Evolutionary conservation across 2,797 vertebrate species (phyloP).

Genomic region (Bovichtus variegatus): DNA sequence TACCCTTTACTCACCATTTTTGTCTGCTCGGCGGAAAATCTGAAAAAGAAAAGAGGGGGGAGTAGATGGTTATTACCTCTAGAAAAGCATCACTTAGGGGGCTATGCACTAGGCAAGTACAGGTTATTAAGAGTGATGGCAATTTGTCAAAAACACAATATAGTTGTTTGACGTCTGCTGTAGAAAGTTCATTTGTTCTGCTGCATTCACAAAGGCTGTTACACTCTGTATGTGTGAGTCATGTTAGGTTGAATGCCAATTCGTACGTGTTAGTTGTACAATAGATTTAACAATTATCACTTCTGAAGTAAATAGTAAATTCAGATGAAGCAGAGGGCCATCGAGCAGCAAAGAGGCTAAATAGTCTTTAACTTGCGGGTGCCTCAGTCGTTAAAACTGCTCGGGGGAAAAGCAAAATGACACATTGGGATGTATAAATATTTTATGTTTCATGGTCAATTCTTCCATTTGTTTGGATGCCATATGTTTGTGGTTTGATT

Average conservation of each 20-base stretch:
- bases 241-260: constrained; percentile 14
- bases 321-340: neutral
- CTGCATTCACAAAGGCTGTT: constrained; percentile 5
- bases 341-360: neutral
- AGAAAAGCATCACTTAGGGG: constrained; percentile 2
- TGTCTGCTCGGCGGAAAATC: constrained; percentile 98
- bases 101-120: constrained; percentile 21
- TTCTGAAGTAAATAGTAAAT: constrained; percentile 29
- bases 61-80: constrained; percentile 19
- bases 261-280: constrained; percentile 16
- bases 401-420: neutral
- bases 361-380: neutral
- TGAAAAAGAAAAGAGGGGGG: constrained; percentile 72
- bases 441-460: neutral
- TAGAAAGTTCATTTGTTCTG: neutral
- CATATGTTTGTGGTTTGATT: neutral
- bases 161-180: constrained; percentile 14
- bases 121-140: constrained; percentile 5
- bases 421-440: neutral
- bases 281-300: constrained; percentile 1
- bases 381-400: neutral
- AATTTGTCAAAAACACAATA: constrained; percentile 28
- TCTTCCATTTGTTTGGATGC: neutral
- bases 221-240: constrained; percentile 21
- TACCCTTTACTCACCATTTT: constrained; percentile 91